Conservation (phyloP, 2,797 vertebrate genomes). For the Myotis planiceps region DNA sequence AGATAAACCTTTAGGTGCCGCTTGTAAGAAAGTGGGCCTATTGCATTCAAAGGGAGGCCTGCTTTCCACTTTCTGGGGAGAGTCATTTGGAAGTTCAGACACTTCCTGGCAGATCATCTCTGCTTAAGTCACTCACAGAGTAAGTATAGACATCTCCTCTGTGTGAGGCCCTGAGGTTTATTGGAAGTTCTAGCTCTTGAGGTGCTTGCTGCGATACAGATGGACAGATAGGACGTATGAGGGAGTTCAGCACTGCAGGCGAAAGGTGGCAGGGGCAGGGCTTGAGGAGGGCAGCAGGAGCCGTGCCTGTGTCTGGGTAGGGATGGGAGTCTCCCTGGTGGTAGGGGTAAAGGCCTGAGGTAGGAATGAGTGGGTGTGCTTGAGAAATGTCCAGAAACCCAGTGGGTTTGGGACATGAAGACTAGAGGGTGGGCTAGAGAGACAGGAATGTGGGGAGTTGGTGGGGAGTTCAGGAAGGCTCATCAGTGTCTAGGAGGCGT, state of each 20-base stretch:
- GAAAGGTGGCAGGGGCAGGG: not conserved
- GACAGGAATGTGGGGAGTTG: not conserved
- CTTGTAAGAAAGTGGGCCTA: fast-evolving
- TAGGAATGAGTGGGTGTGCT: not conserved
- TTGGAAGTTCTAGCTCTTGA: not conserved
- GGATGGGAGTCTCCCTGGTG: not conserved
- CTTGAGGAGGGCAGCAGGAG: not conserved
- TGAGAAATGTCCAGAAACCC: not conserved
- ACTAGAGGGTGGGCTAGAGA: not conserved
- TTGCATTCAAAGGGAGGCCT: not conserved
- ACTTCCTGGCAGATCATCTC: not conserved
- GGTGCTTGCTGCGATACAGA: not conserved
- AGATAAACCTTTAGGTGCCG: not conserved
- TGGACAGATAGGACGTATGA: not conserved
- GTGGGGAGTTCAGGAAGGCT: not conserved
- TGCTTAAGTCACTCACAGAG: not conserved
- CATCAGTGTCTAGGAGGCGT: fast-evolving
- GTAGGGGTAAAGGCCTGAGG: not conserved
- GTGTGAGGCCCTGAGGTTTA: not conserved
- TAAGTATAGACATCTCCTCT: not conserved
- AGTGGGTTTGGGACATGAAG: fast-evolving
- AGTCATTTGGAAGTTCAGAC: not conserved
- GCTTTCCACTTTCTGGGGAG: not conserved
- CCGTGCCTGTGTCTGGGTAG: not conserved
- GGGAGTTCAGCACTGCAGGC: not conserved